A percentile compares a stretch with the other conserved stretches of the same genome.
Evolutionary conservation across 2,113 vertebrate genomes (phyloP).

Genomic region (Acrocephalus arundinaceus): DNA sequence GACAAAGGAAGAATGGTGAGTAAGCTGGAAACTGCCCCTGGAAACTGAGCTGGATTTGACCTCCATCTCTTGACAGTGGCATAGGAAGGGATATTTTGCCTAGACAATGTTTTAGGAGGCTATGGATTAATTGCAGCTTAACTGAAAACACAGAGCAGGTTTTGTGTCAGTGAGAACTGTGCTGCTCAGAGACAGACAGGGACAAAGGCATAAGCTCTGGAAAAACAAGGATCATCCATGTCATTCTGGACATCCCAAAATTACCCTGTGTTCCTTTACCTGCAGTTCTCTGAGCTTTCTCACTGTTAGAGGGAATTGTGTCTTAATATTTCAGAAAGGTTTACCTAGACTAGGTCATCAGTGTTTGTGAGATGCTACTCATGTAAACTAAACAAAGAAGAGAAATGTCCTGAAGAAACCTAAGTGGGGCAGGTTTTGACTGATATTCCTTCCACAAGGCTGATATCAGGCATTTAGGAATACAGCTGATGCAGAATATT

Average conservation of each 20-base stretch:
- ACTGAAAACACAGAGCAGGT: neutral
- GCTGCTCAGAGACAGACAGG: neutral
- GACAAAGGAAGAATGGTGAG: neutral
- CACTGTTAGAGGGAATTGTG: neutral
- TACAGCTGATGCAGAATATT: neutral
- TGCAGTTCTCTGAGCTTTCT: neutral
- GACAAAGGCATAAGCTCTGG: neutral
- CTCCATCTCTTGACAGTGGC: neutral
- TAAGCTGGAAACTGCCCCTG: neutral
- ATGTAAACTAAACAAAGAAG: neutral
- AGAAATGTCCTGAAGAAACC: neutral
- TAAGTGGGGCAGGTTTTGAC: neutral
- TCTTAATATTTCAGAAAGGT: neutral
- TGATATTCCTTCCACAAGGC: neutral
- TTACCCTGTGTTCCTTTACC: neutral
- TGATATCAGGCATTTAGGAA: neutral
- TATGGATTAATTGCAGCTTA: neutral
- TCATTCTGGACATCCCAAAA: neutral
- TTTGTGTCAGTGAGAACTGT: neutral
- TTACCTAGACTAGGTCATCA: neutral
- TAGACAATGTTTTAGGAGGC: neutral
- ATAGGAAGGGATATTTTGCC: neutral
- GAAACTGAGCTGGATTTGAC: neutral
- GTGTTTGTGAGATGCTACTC: neutral
- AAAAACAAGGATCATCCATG: neutral